Evolutionary conservation across 2,888 invertebrate genomes (phyloP).

Genomic region (Hartigia nigra): DNA sequence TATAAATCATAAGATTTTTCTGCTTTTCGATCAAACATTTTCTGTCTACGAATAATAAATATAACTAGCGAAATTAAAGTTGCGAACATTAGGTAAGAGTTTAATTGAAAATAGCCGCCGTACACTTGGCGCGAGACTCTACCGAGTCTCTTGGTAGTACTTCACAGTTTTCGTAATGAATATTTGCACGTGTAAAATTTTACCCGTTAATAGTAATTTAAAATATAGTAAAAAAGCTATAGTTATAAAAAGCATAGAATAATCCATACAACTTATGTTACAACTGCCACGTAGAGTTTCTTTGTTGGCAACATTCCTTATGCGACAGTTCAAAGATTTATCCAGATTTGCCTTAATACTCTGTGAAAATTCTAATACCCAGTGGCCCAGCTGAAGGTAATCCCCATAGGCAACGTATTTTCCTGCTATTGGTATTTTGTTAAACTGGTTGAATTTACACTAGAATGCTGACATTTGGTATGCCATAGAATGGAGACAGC

Average conservation of each 20-base stretch:
- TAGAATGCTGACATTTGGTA: no score
- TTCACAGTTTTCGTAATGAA: not conserved
- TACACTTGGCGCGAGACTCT: not conserved
- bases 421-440: no score
- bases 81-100: not conserved
- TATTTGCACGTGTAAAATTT: not conserved
- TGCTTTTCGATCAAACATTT: no score
- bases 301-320: no score
- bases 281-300: no score
- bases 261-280: not conserved
- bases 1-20: no score
- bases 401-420: no score
- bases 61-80: not conserved
- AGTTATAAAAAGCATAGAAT: no score
- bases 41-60: no score
- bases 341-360: not conserved
- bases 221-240: not conserved
- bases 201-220: not conserved
- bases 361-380: not conserved
- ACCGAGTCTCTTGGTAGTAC: not conserved
- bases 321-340: not conserved
- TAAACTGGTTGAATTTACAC: no score
- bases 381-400: not conserved
- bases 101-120: not conserved
- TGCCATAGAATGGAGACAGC: no score